Conservation (phyloP, 37 sponge, comb jelly and placozoan genomes). For the Axinella damicornis region DNA sequence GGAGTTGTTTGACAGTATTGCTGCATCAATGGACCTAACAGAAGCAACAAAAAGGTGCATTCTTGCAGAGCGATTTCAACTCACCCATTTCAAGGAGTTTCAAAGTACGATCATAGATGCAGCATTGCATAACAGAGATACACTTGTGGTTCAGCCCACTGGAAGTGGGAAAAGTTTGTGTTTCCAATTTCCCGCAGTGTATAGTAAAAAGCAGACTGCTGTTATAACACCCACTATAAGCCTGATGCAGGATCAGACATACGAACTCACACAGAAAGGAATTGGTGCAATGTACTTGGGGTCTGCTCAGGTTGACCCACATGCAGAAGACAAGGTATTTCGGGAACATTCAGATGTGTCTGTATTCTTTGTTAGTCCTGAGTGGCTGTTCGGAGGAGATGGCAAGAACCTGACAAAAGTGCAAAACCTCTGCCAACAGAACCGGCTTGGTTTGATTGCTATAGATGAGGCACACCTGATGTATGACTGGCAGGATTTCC, state of each 20-base stretch:
- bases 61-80: conserved; percentile 15
- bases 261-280: not conserved
- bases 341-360: conserved; percentile 13
- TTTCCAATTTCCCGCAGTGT: conserved; percentile 31
- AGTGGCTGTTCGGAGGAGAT: conserved; percentile 10
- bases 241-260: conserved; percentile 42
- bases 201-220: not conserved
- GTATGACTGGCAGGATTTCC: conserved; percentile 28
- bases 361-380: conserved; percentile 20
- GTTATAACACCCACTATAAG: conserved; percentile 31
- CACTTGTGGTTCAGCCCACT: conserved; percentile 24
- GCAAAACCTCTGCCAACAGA: not conserved
- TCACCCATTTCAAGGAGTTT: conserved; percentile 26
- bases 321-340: conserved; percentile 10
- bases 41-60: too few species aligned
- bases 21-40: too few species aligned
- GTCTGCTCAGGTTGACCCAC: conserved; percentile 16
- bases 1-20: too few species aligned
- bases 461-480: conserved; percentile 23
- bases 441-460: not conserved
- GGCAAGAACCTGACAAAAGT: conserved; percentile 5
- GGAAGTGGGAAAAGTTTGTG: conserved; percentile 35
- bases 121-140: conserved; percentile 7
- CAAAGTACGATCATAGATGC: conserved; percentile 4
- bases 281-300: conserved; percentile 19